Conservation (phyloP, 2,113 vertebrate species). For the Sorex araneus region DNA sequence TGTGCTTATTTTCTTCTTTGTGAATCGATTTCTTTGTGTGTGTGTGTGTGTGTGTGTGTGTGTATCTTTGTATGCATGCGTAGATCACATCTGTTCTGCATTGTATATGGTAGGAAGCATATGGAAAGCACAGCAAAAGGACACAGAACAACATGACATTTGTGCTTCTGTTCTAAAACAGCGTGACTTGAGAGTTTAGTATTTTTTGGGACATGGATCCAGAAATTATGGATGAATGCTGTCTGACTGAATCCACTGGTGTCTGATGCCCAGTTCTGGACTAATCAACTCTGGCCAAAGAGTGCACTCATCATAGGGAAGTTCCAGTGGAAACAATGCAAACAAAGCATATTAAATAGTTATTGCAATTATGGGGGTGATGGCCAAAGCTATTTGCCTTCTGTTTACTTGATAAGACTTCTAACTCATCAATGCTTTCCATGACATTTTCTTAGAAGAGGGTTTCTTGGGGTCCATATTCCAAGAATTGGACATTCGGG, state of each 20-base stretch:
- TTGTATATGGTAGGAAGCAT: not conserved
- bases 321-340: not conserved
- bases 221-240: not conserved
- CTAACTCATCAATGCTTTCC: not conserved
- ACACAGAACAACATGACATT: not conserved
- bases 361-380: not conserved
- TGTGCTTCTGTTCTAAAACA: conserved; percentile 4
- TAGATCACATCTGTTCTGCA: not conserved
- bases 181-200: not conserved
- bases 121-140: not conserved
- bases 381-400: not conserved
- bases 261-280: not conserved
- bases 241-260: not conserved
- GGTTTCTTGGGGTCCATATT: not conserved
- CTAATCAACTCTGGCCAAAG: not conserved
- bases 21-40: not conserved
- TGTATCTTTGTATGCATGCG: not conserved
- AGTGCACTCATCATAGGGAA: not conserved
- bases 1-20: conserved; percentile 54
- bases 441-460: not conserved
- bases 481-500: not conserved
- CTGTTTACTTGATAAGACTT: conserved; percentile 4
- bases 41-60: no score
- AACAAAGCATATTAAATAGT: not conserved
- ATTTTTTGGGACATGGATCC: not conserved